phyloP scores from a whole-genome alignment of 2,113 vertebrate genomes.

The Spermophilus dauricus region DNA sequence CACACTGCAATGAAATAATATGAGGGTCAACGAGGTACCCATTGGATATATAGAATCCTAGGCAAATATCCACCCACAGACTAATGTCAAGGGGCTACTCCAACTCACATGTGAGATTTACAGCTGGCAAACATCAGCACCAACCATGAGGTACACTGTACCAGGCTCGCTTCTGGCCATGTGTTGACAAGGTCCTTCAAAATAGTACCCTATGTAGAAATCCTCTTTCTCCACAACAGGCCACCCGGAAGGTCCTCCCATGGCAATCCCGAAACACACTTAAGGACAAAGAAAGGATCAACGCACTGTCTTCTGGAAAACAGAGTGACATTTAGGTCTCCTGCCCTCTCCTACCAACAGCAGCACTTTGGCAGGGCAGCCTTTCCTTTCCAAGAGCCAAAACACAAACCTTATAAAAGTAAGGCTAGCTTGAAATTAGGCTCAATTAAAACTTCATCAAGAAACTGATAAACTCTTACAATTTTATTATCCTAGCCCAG shows the following conservation, averaged over 20 bases:
- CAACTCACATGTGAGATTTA: not conserved
- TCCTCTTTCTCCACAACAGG: not conserved
- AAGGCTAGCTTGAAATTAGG: conserved; percentile 50
- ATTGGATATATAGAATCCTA: not conserved
- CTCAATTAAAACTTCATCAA: conserved; percentile 49
- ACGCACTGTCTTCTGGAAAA: not conserved
- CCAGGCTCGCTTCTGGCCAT: not conserved
- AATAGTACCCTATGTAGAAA: not conserved
- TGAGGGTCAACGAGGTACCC: not conserved
- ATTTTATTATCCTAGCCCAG: conserved; percentile 23
- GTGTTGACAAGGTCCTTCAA: conserved; percentile 14
- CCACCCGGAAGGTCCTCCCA: not conserved
- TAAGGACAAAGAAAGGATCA: not conserved
- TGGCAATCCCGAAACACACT: not conserved
- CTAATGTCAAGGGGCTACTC: not conserved
- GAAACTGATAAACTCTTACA: conserved; percentile 42
- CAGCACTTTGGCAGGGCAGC: not conserved
- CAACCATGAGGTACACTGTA: too few relatives aligned
- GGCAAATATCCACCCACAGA: not conserved
- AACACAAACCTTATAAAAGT: conserved; percentile 21
- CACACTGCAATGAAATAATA: not conserved
- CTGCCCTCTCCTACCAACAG: not conserved
- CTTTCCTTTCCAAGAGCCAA: not conserved
- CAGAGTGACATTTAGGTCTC: not conserved
- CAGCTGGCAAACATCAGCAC: not conserved